Base-by-base conservation (phyloP, 1,140 invertebrate species). In the Nilaparvata lugens region DNA sequence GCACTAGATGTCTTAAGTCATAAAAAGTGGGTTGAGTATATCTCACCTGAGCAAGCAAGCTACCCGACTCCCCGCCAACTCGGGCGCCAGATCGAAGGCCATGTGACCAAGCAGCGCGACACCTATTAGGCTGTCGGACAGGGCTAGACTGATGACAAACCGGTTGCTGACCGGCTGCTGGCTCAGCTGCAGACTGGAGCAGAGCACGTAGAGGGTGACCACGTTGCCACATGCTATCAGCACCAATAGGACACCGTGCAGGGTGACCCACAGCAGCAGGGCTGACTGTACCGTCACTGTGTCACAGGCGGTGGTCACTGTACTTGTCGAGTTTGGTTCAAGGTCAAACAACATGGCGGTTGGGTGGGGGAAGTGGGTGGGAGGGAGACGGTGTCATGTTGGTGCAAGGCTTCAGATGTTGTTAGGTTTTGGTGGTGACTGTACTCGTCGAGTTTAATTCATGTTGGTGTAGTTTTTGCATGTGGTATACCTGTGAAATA, bases 51-150 rank as follows among this genome's bases (percentile, higher is more conserved):
- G 53, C 18, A 66, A 45, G 64, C 87, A 89, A 0, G 81, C 80
- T 45, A 71, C 72, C 64, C 82, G 79, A 59, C 78, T 73, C 9
- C 69, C 69, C 9, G 79, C 81, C 59, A 87, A 75, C 38, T 77
- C 72, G 0, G 75, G 70, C 59, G 78, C 72, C 25, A 86, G 65
- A 69, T 85, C 87, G 73, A 89, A 88, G 9, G 80, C 79, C 63
- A 87, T 76, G 65, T 88, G 85, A 73, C 87, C 89, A 9, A 85
- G 85, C 57, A 89, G 70, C 1, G 83, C 83, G 2, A 87, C 64
- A 1, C 86, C 87, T 5, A 89, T 85, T 66, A 87, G 74, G 2
- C 87, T 74, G 70, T 89, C 87, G 1, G 86, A 86, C 45, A 88
- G 75, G 14, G 86, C 86, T 57, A 89, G 71, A 52, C 62, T 87